Evolutionary conservation across 30 jellyfish, hydroid and myxozoan species (phyloP), one percentile per base, ranked within the genome.

Genomic region (Nemopilema nomurai): DNA sequence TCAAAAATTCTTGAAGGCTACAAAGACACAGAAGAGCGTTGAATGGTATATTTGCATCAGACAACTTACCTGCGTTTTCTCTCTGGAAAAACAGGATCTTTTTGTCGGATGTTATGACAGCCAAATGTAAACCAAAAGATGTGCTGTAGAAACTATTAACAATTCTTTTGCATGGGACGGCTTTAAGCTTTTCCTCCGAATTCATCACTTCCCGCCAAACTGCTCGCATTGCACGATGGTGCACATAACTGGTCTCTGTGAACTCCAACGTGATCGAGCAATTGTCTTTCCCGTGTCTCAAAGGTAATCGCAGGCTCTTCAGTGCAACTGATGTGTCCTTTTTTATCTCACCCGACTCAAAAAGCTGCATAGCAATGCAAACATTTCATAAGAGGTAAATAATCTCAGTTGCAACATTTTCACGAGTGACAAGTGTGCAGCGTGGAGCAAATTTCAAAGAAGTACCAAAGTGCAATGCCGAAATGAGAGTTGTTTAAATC

Each of bases 131-230:
- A 24, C 77, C 77, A 67, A 67, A 67, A 21, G 77, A 67, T 9
- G 77, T 67, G 50, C 77, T 67, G 49, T 18, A 67, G 32, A 9
- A 1, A 18, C 22, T 29, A 67, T 67, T 22, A 29, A 67, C 77
- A 21, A 21, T 67, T 49, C 77, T 22, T 67, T 67, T 67, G 77
- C 77, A 67, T 67, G 77, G 77, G 3, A 67, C 77, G n/a, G 29
- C 77, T 4, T 20, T 18, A 13, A 21, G 77, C 24, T 67, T 67
- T 16, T 67, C 77, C 4, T 20, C 50, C 13, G 50, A 16, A 1
- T 41, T 21, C 77, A 67, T 67, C 77, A 21, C 18, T 20, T 67
- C 50, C 22, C 77, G 77, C 77, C 77, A 67, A n/a, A 67, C 77
- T 3, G 29, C 77, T 20, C 77, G 77, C 77, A 67, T 18, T 16